These are phyloP conservation scores for Brachyhypopomus gauderio DNA, from an alignment of 2,113 vertebrate genomes.

Conservation along the genomic window DNA sequence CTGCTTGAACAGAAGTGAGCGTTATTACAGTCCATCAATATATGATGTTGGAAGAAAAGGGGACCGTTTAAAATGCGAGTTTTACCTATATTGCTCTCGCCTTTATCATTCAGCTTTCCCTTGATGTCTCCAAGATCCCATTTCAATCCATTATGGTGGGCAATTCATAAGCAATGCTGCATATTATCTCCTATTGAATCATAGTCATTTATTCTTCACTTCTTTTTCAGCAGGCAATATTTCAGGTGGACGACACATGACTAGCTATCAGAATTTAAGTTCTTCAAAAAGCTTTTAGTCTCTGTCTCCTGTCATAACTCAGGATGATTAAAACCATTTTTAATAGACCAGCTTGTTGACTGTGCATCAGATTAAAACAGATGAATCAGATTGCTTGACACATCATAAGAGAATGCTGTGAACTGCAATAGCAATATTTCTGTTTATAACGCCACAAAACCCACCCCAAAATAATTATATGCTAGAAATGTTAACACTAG, in stretches of 20 bases:
- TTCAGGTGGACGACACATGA: conserved; percentile 65
- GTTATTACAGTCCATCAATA: conserved; percentile 20
- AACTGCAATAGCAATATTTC: background rate
- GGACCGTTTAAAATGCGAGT: conserved; percentile 1
- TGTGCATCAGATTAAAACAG: conserved; percentile 69
- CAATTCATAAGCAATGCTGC: conserved; percentile 59
- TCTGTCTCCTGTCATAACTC: conserved; percentile 46
- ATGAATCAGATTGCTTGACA: conserved; percentile 68
- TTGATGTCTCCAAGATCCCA: background rate
- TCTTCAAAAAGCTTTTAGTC: conserved; percentile 69
- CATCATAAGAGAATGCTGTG: background rate
- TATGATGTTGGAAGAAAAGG: conserved; percentile 11
- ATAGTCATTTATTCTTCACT: conserved; percentile 61
- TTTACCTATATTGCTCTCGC: conserved; percentile 1
- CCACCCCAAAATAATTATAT: background rate
- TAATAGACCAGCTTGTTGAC: conserved; percentile 67
- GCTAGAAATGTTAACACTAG: too few species aligned
- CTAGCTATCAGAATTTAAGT: conserved; percentile 70
- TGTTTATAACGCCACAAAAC: background rate
- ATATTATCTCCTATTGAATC: conserved; percentile 66
- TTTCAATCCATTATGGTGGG: conserved; percentile 49
- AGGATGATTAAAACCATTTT: conserved; percentile 72
- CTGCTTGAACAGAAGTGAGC: conserved; percentile 2
- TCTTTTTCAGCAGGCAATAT: conserved; percentile 55
- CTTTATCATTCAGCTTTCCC: conserved; percentile 6